phyloP scores from a whole-genome alignment of 2,113 vertebrate genomes.

The Tragelaphus imberbis region DNA sequence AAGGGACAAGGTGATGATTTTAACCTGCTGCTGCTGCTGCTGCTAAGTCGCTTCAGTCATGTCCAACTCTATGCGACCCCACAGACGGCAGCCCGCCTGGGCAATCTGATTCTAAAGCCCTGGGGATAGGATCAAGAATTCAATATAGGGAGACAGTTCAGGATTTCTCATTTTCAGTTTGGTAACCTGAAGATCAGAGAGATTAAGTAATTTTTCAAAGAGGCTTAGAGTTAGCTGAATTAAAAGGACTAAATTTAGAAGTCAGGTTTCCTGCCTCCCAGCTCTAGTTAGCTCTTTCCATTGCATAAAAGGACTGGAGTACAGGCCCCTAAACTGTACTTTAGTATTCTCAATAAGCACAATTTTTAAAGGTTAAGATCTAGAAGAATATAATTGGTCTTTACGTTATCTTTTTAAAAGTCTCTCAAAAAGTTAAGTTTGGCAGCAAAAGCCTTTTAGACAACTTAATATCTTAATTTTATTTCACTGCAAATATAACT shows the following conservation, averaged over 20 bases:
- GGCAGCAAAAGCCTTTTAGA: constrained; percentile 38
- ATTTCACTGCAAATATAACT: constrained; percentile 39
- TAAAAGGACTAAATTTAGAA: constrained; percentile 28
- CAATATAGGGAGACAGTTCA: background rate
- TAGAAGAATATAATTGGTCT: constrained; percentile 42
- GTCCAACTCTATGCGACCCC: too few species aligned
- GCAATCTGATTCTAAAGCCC: background rate
- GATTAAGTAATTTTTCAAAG: constrained; percentile 4
- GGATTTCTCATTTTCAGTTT: constrained; percentile 16
- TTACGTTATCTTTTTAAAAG: constrained; percentile 9
- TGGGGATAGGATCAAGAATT: background rate
- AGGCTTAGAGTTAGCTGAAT: background rate
- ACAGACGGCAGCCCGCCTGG: too few species aligned
- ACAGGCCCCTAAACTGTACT: background rate
- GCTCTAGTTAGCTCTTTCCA: background rate
- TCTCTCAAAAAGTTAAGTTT: constrained; percentile 56
- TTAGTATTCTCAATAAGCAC: constrained; percentile 25
- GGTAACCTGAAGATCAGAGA: background rate
- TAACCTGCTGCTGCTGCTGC: background rate
- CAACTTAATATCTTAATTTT: constrained; percentile 57
- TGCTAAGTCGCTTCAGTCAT: too few species aligned
- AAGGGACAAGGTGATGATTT: background rate
- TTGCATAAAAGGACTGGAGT: background rate
- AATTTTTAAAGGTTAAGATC: background rate
- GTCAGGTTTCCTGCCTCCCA: background rate